Evolutionary conservation across 2,888 invertebrate species (phyloP).

Genomic region (Sipunculus nudus): DNA sequence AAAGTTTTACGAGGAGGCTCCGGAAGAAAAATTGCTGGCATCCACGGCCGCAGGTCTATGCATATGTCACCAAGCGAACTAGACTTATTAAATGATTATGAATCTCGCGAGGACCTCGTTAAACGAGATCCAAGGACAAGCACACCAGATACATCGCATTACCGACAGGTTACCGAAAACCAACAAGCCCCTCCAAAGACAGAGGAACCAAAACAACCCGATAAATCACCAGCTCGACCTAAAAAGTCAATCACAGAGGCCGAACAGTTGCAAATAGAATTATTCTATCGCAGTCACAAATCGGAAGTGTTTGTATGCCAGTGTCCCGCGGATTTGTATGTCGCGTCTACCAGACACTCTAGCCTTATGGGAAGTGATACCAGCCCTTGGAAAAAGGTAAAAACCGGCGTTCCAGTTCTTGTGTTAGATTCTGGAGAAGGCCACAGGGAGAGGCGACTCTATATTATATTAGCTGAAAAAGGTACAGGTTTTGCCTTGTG

Average conservation of each 20-base stretch:
- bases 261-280: conserved; percentile 61
- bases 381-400: conserved; percentile 78
- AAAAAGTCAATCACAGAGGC: conserved; percentile 41
- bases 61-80: too few relatives aligned
- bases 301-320: conserved; percentile 81
- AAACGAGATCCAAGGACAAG: too few relatives aligned
- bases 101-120: too few relatives aligned
- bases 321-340: conserved; percentile 73
- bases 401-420: conserved; percentile 82
- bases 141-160: too few relatives aligned
- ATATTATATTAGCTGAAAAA: conserved; percentile 78
- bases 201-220: background rate
- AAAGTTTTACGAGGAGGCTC: too few relatives aligned
- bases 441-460: conserved; percentile 68
- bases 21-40: too few relatives aligned
- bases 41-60: too few relatives aligned
- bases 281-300: conserved; percentile 74
- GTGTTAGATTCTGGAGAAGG: conserved; percentile 82
- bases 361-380: background rate
- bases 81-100: too few relatives aligned
- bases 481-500: conserved; percentile 85
- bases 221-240: background rate
- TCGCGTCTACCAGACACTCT: conserved; percentile 22
- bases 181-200: background rate
- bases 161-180: too few relatives aligned